Evolutionary conservation across 1,140 invertebrate species (phyloP), one percentile per base, ranked within the genome.

Genomic region (Drosophila neocordata): DNA sequence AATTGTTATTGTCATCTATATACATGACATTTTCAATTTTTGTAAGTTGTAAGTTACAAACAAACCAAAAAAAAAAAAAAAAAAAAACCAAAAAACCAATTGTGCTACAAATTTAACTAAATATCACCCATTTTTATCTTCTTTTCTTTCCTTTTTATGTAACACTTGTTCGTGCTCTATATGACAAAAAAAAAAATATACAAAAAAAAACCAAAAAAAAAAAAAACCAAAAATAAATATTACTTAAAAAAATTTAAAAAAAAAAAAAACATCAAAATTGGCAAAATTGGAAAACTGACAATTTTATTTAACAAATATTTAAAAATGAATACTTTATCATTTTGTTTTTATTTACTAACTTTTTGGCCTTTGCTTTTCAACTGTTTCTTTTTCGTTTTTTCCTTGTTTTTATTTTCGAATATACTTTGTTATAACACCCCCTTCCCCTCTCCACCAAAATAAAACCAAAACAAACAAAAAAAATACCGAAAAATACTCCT

Each of bases 141-240:
- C 84, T 90, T 90, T 90, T 90, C 84, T 90, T 90, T 89, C 79
- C 85, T 90, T 90, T 90, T 90, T 85, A 85, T 85, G 82, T 85
- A 85, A 85, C 82, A 85, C 82, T 87, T 85, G 82, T 85, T 87
- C 82, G 81, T 90, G 88, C 89, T 90, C 89, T 90, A 77, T 87
- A 87, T 69, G 56, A 88, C 87, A 88, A 75, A 79, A 67, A 68
- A 65, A 60, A 65, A 74, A 38, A 64, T 61, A 75, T 87, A 85
- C 80, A 71, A 79, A 77, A 60, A 67, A 71, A 68, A 56, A 73
- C 69, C 62, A 69, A 80, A 75, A 74, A 18, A 20, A 61, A 59
- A 61, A 73, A 61, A 41, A 69, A 69, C 38, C 71, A 59, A 57
- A 51, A 73, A 48, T 15, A 41, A 48, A 31, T 65, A 34, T 53